phyloP scores from a whole-genome alignment of 2,797 vertebrate species.

The Mycteria americana region DNA sequence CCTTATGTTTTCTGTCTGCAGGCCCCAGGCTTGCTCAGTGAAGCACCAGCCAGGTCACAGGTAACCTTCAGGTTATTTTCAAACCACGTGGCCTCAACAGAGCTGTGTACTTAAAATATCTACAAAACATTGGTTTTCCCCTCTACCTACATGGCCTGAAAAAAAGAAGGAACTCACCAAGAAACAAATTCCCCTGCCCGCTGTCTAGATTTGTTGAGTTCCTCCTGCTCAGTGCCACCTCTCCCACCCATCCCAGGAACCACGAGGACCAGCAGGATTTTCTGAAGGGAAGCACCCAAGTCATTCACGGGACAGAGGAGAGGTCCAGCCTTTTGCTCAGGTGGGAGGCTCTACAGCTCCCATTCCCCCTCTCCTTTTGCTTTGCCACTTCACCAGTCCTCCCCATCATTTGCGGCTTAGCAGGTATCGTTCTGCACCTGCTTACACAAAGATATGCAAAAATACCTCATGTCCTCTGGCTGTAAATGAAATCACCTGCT shows the following conservation, averaged over 20 bases:
- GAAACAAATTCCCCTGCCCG: neutral
- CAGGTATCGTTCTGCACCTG: neutral
- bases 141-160: neutral
- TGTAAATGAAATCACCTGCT: neutral
- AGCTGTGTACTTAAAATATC: neutral
- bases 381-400: neutral
- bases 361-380: neutral
- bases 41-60: neutral
- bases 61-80: neutral
- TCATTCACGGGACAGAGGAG: neutral
- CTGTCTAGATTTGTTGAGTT: neutral
- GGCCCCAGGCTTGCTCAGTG: neutral
- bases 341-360: neutral
- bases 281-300: neutral
- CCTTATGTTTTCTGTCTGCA: neutral
- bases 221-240: neutral
- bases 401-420: neutral
- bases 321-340: neutral
- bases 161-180: neutral
- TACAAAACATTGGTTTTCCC: neutral
- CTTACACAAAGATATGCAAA: neutral
- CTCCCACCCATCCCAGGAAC: neutral
- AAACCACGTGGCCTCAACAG: neutral
- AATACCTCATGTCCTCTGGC: neutral
- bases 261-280: neutral